Evolutionary conservation across 23 tunicate genomes (phyloP).

Genomic region (Styela clava): DNA sequence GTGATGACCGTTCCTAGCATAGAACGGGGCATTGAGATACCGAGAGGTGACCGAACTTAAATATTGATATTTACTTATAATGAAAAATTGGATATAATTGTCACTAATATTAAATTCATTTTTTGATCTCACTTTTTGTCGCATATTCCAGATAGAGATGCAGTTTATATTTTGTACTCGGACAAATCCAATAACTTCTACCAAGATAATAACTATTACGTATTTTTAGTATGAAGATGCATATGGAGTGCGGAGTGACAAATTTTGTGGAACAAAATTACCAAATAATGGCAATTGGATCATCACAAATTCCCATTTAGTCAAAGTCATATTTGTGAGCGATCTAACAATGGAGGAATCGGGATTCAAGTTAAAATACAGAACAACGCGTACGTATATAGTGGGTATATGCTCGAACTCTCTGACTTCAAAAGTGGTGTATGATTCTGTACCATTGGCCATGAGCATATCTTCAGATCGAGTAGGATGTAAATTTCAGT

Average conservation of each 20-base stretch:
- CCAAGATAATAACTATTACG: too few species aligned
- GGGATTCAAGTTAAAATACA: conserved; percentile 63
- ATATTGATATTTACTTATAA: too few species aligned
- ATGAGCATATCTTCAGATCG: conserved; percentile 8
- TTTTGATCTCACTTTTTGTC: too few species aligned
- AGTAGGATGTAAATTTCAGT: too few species aligned
- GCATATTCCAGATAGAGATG: too few species aligned
- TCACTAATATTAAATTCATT: too few species aligned
- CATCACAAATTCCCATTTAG: conserved; percentile 17
- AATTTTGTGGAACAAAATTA: conserved; percentile 36
- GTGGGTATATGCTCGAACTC: not conserved
- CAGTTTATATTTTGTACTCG: too few species aligned
- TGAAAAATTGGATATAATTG: too few species aligned
- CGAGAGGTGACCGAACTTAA: too few species aligned
- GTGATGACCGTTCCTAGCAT: too few species aligned
- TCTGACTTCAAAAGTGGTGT: not conserved
- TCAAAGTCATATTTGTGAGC: conserved; percentile 38
- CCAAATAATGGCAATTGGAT: conserved; percentile 77
- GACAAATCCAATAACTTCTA: too few species aligned
- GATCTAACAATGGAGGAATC: conserved; percentile 55
- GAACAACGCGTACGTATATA: conserved; percentile 25
- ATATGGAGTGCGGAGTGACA: conserved; percentile 11
- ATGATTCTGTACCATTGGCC: not conserved
- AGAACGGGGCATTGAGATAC: too few species aligned
- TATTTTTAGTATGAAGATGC: conserved; percentile 24